Base-by-base conservation (phyloP, 2,797 vertebrate species). In the Oreonectes daqikongensis region DNA sequence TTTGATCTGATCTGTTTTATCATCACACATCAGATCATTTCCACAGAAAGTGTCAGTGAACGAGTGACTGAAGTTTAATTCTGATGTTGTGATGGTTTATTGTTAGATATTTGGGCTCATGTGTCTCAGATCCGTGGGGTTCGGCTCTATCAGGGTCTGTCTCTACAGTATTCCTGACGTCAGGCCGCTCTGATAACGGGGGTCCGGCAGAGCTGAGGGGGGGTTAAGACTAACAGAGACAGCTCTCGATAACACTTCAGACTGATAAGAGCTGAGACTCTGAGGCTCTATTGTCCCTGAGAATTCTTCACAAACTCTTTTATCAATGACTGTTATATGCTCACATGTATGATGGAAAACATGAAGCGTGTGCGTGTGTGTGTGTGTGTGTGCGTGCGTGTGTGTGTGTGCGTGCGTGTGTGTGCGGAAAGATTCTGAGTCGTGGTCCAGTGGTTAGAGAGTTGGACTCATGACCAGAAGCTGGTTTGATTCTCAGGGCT, bases 191-290 rank as follows among this genome's bases (percentile, higher is more conserved):
- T 92, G 93, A 93, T 93, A 93, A 93, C 81, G 8, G 86, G 87
- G 88, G 87, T 89, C 90, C 84, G 24, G 78, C 22, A 84, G 22
- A 81, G 86, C 85, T 65, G 72, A n/a, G 69, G 77, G 83, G 88
- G 86, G 90, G 91, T 90, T 94, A 93, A 92, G 89, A 93, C 92
- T 92, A 94, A 93, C 92, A 94, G 89, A 92, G 89, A 87, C 90
- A 78, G 87, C 10, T 65, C 83, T 89, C 90, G 92, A 94, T 93
- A 93, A 93, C 90, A 85, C 88, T 83, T 80, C 73, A 89, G 88
- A 90, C 88, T 90, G 92, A 94, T 93, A 94, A 93, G 90, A 86
- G 79, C 20, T 78, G 87, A 86, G 85, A 81, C 89, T 86, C 87
- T 89, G 88, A 88, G 91, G 90, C 86, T 88, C 92, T 90, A 92